A percentile compares a stretch with the other conserved stretches of the same genome.
Evolutionary conservation across 37 sponge, comb jelly and placozoan species (phyloP).

Genomic region (Cliona cf. orientalis): DNA sequence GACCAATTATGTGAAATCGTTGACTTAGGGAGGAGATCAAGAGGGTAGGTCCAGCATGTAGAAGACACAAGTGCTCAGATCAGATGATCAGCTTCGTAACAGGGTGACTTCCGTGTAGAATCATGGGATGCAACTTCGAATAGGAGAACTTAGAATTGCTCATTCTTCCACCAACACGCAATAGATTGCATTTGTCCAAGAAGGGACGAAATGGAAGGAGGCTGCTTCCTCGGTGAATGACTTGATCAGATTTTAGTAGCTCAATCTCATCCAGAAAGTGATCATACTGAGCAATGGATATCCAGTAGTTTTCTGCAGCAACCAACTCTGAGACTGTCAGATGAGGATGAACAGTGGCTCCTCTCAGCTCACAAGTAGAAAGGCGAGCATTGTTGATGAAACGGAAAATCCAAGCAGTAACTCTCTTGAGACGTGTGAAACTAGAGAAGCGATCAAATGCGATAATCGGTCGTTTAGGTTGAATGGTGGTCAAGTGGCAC

Average conservation of each 20-base stretch:
- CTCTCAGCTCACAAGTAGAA: not conserved
- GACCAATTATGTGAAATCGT: not conserved
- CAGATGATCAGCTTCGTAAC: not conserved
- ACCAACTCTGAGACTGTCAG: slow-evolving; percentile 6
- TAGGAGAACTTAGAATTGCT: not conserved
- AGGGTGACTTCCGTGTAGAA: not conserved
- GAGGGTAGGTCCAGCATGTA: slow-evolving; percentile 9
- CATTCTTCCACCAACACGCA: not conserved
- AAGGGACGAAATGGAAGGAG: not conserved
- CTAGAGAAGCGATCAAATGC: slow-evolving; percentile 21
- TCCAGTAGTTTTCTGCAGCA: slow-evolving; percentile 25
- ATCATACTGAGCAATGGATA: slow-evolving; percentile 4
- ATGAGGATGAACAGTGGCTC: not conserved
- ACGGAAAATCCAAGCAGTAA: slow-evolving; percentile 29
- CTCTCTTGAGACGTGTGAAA: slow-evolving; percentile 2
- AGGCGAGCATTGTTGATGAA: slow-evolving; percentile 15
- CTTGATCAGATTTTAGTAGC: not conserved
- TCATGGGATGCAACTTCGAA: not conserved
- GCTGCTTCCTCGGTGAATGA: not conserved
- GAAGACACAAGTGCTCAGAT: not conserved
- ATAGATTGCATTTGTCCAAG: too few species aligned
- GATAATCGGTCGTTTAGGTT: not conserved
- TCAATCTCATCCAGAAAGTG: slow-evolving; percentile 12
- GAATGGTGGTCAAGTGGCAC: not conserved
- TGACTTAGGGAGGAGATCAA: not conserved